Evolutionary conservation across 2,888 invertebrate genomes (phyloP).

Genomic region (Stenodera caucasica): DNA sequence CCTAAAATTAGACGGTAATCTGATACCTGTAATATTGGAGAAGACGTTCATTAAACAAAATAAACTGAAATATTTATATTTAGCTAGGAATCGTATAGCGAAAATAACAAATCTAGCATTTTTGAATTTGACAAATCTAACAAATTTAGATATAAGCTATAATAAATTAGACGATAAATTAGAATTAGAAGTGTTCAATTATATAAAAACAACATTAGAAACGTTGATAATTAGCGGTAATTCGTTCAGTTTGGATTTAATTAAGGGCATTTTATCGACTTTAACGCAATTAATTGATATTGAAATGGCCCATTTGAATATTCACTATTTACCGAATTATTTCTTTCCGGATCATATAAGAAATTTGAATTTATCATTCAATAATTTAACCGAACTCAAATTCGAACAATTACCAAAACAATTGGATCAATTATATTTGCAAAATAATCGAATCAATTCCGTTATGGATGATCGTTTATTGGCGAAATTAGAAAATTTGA

Average conservation of each 20-base stretch:
- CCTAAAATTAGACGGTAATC: slow-evolving; percentile 74
- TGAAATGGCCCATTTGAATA: slow-evolving; percentile 63
- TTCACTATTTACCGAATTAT: slow-evolving; percentile 60
- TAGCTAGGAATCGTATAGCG: slow-evolving; percentile 74
- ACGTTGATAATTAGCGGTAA: slow-evolving; percentile 74
- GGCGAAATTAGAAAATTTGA: slow-evolving; percentile 62
- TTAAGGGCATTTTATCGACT: slow-evolving; percentile 62
- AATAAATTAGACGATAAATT: slow-evolving; percentile 73
- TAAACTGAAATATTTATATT: slow-evolving; percentile 55
- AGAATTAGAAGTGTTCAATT: slow-evolving; percentile 64
- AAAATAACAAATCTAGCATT: slow-evolving; percentile 75
- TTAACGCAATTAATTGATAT: slow-evolving; percentile 62
- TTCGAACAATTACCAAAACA: slow-evolving; percentile 62
- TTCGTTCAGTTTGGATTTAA: slow-evolving; percentile 63
- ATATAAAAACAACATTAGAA: slow-evolving; percentile 64
- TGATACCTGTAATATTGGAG: slow-evolving; percentile 74
- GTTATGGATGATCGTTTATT: slow-evolving; percentile 64
- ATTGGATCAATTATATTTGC: slow-evolving; percentile 69
- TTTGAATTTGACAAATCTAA: slow-evolving; percentile 68
- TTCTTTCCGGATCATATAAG: slow-evolving; percentile 64
- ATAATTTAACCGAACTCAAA: slow-evolving; percentile 65
- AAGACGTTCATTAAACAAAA: slow-evolving; percentile 66
- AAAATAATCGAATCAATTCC: slow-evolving; percentile 68
- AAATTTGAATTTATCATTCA: slow-evolving; percentile 73
- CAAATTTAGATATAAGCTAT: slow-evolving; percentile 73